Conservation (phyloP, 2,113 vertebrate genomes). For the Odocoileus virginianus region DNA sequence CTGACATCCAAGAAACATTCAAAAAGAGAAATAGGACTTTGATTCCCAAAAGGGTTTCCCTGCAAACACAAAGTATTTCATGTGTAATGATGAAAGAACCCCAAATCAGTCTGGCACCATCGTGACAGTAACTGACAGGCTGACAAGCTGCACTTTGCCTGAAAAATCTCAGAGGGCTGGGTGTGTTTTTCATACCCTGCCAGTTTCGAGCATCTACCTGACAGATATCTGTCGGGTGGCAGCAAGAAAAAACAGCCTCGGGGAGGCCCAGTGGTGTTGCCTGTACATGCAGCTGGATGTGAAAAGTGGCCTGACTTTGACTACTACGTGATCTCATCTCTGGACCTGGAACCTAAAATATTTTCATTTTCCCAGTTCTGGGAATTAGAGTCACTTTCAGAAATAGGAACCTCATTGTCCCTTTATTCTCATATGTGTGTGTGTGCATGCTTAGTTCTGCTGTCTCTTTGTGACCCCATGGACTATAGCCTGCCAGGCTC, state of each 20-base stretch:
- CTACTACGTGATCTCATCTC: accelerated
- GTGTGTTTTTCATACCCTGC: constrained; percentile 5
- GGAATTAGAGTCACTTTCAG: neutral
- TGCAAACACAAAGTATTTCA: neutral
- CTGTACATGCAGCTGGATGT: accelerated
- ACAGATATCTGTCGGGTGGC: constrained; percentile 22
- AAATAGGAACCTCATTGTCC: neutral
- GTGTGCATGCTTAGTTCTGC: neutral
- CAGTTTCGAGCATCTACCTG: neutral
- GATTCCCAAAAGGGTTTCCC: constrained; percentile 18
- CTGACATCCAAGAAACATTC: neutral
- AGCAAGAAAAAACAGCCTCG: neutral
- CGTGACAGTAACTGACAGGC: constrained; percentile 4
- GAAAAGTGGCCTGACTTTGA: neutral
- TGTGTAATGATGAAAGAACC: neutral
- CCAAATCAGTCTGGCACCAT: neutral
- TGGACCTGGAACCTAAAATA: neutral
- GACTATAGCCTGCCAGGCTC: neutral
- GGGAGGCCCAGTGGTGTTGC: neutral
- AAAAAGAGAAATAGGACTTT: neutral
- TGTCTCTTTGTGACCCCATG: neutral
- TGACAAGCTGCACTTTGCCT: neutral
- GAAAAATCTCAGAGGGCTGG: constrained; percentile 2
- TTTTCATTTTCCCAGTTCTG: neutral
- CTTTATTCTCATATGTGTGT: neutral